Evolutionary conservation across 2,797 vertebrate species (phyloP).

Genomic region (Todus mexicanus): DNA sequence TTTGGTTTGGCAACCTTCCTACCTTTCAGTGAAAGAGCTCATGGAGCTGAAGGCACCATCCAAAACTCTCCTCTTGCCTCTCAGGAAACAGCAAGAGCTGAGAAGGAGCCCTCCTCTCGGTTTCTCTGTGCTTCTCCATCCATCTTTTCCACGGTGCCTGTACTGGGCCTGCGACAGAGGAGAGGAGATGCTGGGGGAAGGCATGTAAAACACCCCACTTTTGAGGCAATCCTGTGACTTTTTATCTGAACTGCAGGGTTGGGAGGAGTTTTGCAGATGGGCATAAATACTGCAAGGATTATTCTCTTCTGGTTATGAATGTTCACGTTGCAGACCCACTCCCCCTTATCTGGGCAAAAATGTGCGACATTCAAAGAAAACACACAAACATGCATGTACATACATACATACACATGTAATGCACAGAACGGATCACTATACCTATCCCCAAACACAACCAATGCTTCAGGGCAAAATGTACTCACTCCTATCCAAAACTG

Average conservation of each 20-base stretch:
- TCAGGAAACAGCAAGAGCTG: neutral
- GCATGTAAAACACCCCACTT: neutral
- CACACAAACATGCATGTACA: neutral
- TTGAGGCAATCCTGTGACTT: neutral
- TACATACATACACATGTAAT: neutral
- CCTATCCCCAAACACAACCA: neutral
- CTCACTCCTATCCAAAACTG: neutral
- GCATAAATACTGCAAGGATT: neutral
- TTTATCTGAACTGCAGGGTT: neutral
- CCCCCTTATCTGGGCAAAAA: neutral
- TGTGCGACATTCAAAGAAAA: neutral
- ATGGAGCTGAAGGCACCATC: neutral
- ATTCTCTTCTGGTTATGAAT: neutral
- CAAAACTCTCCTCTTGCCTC: neutral
- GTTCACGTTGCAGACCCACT: neutral
- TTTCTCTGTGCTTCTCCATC: neutral
- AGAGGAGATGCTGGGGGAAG: neutral
- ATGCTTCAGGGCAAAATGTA: neutral
- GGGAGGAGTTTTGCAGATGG: neutral
- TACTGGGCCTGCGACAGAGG: neutral
- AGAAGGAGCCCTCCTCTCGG: neutral
- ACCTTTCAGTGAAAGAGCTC: neutral
- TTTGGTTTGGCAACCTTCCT: neutral
- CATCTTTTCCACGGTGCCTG: neutral
- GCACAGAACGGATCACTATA: neutral